Evolutionary conservation across 2,113 vertebrate species (phyloP).

Genomic region (Gopherus flavomarginatus): DNA sequence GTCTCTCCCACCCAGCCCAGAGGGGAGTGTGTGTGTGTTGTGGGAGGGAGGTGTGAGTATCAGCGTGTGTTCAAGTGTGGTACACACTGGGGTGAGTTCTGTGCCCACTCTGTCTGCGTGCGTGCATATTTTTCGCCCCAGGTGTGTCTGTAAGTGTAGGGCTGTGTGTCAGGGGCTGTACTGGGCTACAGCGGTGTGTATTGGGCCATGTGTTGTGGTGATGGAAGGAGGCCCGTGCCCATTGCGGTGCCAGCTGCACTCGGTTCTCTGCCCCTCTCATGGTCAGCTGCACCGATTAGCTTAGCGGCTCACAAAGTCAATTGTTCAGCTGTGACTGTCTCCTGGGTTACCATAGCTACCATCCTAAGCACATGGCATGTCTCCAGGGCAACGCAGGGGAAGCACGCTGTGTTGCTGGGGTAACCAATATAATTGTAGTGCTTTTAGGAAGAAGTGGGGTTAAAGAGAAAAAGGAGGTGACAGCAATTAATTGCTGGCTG

Average conservation of each 20-base stretch:
- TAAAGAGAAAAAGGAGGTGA: background rate
- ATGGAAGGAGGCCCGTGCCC: conserved; percentile 26
- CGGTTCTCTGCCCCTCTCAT: background rate
- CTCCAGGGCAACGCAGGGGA: conserved; percentile 78
- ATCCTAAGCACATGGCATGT: conserved; percentile 76
- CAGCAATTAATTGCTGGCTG: background rate
- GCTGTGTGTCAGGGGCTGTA: no score
- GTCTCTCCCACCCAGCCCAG: no score
- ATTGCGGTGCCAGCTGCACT: conserved; percentile 45
- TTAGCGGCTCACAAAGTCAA: conserved; percentile 63
- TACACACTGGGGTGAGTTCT: background rate
- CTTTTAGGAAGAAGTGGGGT: conserved; percentile 25
- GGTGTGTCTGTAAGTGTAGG: background rate
- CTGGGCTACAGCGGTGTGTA: background rate
- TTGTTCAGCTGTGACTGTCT: conserved; percentile 76
- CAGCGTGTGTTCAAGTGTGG: background rate
- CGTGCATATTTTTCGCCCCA: no score
- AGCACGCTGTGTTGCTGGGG: conserved; percentile 75
- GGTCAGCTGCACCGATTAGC: background rate
- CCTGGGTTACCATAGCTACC: conserved; percentile 78
- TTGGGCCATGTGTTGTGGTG: background rate
- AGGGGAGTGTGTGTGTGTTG: background rate
- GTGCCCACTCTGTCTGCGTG: background rate
- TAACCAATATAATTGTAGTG: conserved; percentile 72
- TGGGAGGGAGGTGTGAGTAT: background rate